These are phyloP conservation scores for Spilogale gracilis DNA, from an alignment of 2,113 vertebrate species.

Conservation along the genomic window DNA sequence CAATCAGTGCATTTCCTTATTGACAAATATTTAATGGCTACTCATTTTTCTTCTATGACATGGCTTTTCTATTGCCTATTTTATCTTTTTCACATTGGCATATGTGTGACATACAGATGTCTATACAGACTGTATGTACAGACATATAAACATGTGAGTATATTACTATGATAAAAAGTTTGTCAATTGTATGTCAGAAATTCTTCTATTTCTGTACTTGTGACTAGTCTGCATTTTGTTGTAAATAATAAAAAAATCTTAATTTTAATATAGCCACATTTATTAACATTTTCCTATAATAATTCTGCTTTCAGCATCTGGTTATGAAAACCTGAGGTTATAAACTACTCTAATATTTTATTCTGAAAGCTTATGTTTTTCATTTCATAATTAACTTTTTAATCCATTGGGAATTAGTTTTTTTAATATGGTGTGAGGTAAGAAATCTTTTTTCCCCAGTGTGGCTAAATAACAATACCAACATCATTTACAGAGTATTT, in stretches of 20 bases:
- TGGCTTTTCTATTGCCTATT: background rate
- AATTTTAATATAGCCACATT: background rate
- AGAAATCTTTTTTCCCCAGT: background rate
- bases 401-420: background rate
- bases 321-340: slow-evolving; percentile 28
- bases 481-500: background rate
- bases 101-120: background rate
- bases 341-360: slow-evolving; percentile 35
- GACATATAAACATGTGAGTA: background rate
- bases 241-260: slow-evolving; percentile 39
- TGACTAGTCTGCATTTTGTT: background rate
- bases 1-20: background rate
- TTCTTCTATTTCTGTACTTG: background rate
- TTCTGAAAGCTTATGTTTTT: slow-evolving; percentile 36
- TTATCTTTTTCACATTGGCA: slow-evolving; percentile 17
- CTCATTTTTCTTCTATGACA: slow-evolving; percentile 45
- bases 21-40: background rate
- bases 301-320: slow-evolving; percentile 9
- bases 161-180: slow-evolving; percentile 12
- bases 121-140: too few relatives aligned
- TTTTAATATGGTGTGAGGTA: background rate
- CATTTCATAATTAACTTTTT: slow-evolving; percentile 12
- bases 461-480: background rate
- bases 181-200: background rate
- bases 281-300: background rate